phyloP scores from a whole-genome alignment of 2,797 vertebrate species.

The Cirrhinus mrigala region DNA sequence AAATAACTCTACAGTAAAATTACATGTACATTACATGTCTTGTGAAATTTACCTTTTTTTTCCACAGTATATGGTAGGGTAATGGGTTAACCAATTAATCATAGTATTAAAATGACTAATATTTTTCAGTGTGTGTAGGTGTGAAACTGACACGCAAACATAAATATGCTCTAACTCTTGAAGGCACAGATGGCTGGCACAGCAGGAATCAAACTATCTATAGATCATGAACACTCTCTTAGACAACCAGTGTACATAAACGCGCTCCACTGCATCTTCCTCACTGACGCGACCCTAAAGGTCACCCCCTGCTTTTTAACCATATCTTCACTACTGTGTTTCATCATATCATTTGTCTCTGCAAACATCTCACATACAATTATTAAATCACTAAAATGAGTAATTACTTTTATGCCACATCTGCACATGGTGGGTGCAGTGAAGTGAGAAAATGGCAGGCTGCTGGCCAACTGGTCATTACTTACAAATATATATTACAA shows the following conservation, averaged over 20 bases:
- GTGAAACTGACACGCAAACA: neutral
- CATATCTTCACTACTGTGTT: neutral
- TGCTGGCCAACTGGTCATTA: neutral
- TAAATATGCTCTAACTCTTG: conserved; percentile 43
- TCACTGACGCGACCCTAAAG: neutral
- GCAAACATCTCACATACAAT: neutral
- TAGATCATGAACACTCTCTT: conserved; percentile 16
- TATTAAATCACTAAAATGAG: neutral
- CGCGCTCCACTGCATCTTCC: conserved; percentile 5
- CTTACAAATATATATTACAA: neutral
- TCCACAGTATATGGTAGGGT: neutral
- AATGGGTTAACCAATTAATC: neutral
- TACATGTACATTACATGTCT: neutral
- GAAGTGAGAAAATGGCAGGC: neutral
- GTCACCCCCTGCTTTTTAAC: neutral
- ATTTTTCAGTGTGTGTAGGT: neutral
- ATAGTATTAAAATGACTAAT: neutral
- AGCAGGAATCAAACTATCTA: conserved; percentile 7
- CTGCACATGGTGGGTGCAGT: neutral
- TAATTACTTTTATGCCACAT: neutral
- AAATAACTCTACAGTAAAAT: neutral
- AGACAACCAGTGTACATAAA: conserved; percentile 22
- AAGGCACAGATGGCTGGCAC: conserved; percentile 51
- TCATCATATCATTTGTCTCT: neutral
- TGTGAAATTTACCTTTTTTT: neutral